Percentiles rank a stretch among this genome's conserved stretches.
Evolutionary conservation across 37 sponge, comb jelly and placozoan species (phyloP).

Genomic region (Ephydatia muelleri): DNA sequence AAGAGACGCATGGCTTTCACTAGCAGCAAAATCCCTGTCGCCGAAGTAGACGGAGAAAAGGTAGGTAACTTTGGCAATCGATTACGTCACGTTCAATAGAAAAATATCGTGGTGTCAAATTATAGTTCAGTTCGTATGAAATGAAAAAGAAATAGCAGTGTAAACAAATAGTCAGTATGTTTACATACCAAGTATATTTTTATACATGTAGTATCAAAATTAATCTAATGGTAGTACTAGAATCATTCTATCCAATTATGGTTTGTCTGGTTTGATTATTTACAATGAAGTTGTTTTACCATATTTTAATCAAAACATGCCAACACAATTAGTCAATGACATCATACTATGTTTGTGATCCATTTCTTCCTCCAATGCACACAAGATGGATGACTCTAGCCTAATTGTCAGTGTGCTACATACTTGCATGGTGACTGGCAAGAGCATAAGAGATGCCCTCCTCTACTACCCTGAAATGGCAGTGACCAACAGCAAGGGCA

Average conservation of each 20-base stretch:
- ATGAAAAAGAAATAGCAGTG: too few relatives aligned
- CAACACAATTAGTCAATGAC: neutral
- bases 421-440: slow-evolving; percentile 37
- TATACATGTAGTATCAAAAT: too few relatives aligned
- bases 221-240: too few relatives aligned
- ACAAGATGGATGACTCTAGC: slow-evolving; percentile 81
- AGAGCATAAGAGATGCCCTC: slow-evolving; percentile 34
- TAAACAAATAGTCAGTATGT: too few relatives aligned
- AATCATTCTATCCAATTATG: too few relatives aligned
- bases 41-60: slow-evolving; percentile 44
- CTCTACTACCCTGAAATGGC: slow-evolving; percentile 71
- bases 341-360: neutral
- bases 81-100: too few relatives aligned
- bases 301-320: too few relatives aligned
- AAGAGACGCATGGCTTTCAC: slow-evolving; percentile 72
- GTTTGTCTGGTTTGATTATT: too few relatives aligned
- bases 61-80: slow-evolving; percentile 9
- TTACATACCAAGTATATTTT: too few relatives aligned
- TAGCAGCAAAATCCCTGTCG: slow-evolving; percentile 72
- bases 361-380: neutral
- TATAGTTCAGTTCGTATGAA: too few relatives aligned
- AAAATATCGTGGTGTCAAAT: too few relatives aligned
- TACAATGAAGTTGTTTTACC: too few relatives aligned
- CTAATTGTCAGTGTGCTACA: slow-evolving; percentile 78
- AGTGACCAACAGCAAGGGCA: slow-evolving; percentile 56